Evolutionary conservation across 2,113 vertebrate genomes (phyloP).

Genomic region (Aphyosemion australe): DNA sequence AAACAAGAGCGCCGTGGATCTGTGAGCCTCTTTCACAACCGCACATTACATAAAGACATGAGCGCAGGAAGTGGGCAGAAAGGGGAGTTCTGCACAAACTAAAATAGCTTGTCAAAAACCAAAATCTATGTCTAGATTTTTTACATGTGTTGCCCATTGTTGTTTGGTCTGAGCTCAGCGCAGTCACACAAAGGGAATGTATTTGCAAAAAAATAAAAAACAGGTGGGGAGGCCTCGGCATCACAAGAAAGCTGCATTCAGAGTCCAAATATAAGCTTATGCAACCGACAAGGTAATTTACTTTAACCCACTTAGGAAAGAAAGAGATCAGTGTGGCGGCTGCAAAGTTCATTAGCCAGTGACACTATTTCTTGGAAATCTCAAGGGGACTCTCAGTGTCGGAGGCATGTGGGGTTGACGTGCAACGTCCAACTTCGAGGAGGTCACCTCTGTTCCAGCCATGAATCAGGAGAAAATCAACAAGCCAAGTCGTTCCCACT

Average conservation of each 20-base stretch:
- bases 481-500: constrained; percentile 44
- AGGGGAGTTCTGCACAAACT: constrained; percentile 58
- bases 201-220: constrained; percentile 37
- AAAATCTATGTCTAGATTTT: constrained; percentile 9
- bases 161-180: constrained; percentile 12
- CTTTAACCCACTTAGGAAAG: constrained; percentile 53
- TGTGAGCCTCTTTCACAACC: constrained; percentile 5
- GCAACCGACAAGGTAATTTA: constrained; percentile 39
- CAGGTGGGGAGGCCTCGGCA: constrained; percentile 15
- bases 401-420: constrained; percentile 26
- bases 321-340: constrained; percentile 50
- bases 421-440: constrained; percentile 45
- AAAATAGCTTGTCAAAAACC: constrained; percentile 46
- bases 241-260: constrained; percentile 4
- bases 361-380: constrained; percentile 56
- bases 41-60: constrained; percentile 15
- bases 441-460: constrained; percentile 48
- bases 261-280: constrained; percentile 21
- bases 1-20: neutral
- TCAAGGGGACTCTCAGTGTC: constrained; percentile 33
- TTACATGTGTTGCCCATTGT: constrained; percentile 23
- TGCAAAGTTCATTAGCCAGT: constrained; percentile 60
- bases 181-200: constrained; percentile 7
- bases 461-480: constrained; percentile 59
- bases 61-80: constrained; percentile 63